phyloP scores from a whole-genome alignment of 2,797 vertebrate species.

The Bufotes viridis region DNA sequence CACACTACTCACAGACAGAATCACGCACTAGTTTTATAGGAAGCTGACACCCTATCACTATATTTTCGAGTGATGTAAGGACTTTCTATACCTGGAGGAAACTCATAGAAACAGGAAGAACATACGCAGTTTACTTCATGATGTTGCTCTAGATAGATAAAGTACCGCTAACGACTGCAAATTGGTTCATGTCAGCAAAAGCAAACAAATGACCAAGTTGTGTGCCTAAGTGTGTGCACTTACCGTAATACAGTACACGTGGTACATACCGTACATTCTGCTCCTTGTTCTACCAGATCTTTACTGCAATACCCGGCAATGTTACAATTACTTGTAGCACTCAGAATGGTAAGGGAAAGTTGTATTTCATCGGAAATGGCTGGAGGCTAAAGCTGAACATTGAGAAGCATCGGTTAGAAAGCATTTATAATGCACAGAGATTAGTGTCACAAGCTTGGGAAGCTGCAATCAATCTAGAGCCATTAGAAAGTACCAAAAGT shows the following conservation, averaged over 20 bases:
- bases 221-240: neutral
- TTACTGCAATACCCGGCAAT: neutral
- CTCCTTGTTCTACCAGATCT: neutral
- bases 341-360: neutral
- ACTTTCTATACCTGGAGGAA: neutral
- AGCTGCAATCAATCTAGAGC: slow-evolving; percentile 55
- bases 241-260: neutral
- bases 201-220: neutral
- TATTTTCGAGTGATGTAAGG: neutral
- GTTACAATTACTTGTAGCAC: slow-evolving; percentile 29
- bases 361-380: slow-evolving; percentile 36
- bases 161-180: neutral
- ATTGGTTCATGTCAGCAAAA: neutral
- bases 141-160: neutral
- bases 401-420: slow-evolving; percentile 25
- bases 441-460: slow-evolving; percentile 43
- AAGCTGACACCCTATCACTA: no score
- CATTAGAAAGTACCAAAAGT: slow-evolving; percentile 53
- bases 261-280: neutral
- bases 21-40: no score
- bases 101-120: neutral
- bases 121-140: neutral
- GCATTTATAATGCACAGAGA: slow-evolving; percentile 57
- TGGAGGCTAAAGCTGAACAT: slow-evolving; percentile 43
- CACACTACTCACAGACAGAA: no score